Evolutionary conservation across 2,888 invertebrate genomes (phyloP).

Genomic region (Eupithecia pulchellata): DNA sequence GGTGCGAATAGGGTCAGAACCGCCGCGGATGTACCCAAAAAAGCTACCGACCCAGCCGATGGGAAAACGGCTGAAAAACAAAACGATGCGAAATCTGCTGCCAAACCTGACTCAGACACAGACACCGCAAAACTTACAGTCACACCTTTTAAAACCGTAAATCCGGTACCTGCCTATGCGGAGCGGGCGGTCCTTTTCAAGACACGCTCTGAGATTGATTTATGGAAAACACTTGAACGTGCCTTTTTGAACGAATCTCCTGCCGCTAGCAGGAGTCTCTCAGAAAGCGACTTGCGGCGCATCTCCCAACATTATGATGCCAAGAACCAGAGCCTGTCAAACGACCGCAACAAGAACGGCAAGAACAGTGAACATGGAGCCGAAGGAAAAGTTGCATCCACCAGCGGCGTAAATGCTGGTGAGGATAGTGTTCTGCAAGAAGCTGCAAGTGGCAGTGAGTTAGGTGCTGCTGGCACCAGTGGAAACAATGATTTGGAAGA

Average conservation of each 20-base stretch:
- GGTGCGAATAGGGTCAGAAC: neutral
- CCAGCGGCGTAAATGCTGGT: neutral
- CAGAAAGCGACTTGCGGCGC: neutral
- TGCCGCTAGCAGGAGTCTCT: neutral
- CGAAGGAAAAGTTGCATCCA: constrained; percentile 6
- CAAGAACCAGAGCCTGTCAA: constrained; percentile 42
- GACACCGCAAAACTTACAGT: too few species aligned
- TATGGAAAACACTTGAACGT: neutral
- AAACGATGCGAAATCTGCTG: too few species aligned
- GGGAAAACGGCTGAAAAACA: neutral
- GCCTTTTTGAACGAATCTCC: too few species aligned
- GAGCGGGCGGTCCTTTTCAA: neutral
- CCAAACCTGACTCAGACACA: too few species aligned
- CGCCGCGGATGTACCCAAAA: neutral
- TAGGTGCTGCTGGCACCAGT: neutral
- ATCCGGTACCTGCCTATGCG: neutral
- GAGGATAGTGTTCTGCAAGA: too few species aligned
- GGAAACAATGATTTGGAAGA: neutral
- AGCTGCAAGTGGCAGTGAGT: too few species aligned
- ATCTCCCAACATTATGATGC: neutral
- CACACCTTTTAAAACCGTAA: too few species aligned
- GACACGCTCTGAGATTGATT: neutral
- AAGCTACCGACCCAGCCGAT: neutral
- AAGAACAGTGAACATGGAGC: constrained; percentile 37
- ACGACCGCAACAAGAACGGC: constrained; percentile 48